phyloP scores from a whole-genome alignment of 2,797 vertebrate species.

The Catharus ustulatus region DNA sequence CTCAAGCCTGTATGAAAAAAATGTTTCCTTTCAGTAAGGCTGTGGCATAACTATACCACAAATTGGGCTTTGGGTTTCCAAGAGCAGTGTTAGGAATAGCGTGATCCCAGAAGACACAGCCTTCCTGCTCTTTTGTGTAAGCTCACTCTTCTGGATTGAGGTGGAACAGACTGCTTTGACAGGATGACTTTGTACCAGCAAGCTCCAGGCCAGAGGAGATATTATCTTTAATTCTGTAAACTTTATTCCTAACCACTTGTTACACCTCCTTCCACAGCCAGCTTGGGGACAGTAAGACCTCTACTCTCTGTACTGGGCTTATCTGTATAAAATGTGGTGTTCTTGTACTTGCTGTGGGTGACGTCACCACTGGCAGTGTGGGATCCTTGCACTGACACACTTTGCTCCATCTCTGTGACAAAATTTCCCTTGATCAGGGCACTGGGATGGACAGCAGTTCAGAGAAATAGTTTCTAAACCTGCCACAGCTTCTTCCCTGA shows the following conservation, averaged over 20 bases:
- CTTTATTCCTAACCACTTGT: background rate
- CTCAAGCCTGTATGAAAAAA: background rate
- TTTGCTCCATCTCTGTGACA: background rate
- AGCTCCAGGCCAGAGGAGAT: background rate
- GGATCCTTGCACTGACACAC: background rate
- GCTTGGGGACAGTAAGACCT: background rate
- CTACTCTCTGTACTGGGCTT: background rate
- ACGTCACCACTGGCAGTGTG: background rate
- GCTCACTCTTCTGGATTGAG: background rate
- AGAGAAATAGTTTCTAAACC: background rate
- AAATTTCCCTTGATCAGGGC: background rate
- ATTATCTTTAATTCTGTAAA: background rate
- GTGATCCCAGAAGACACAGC: background rate
- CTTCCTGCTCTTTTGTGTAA: background rate
- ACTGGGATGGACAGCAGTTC: background rate
- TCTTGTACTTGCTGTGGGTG: background rate
- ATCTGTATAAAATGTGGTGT: background rate
- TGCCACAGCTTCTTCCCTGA: background rate
- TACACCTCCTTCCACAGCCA: background rate
- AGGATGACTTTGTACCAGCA: background rate
- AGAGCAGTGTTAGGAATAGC: background rate
- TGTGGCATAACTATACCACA: background rate
- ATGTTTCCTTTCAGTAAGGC: background rate
- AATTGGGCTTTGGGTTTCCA: background rate
- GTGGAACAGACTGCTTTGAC: conserved; percentile 2